phyloP scores from a whole-genome alignment of 53 echinoderm and acorn worm species.

The Apostichopus leukothele region DNA sequence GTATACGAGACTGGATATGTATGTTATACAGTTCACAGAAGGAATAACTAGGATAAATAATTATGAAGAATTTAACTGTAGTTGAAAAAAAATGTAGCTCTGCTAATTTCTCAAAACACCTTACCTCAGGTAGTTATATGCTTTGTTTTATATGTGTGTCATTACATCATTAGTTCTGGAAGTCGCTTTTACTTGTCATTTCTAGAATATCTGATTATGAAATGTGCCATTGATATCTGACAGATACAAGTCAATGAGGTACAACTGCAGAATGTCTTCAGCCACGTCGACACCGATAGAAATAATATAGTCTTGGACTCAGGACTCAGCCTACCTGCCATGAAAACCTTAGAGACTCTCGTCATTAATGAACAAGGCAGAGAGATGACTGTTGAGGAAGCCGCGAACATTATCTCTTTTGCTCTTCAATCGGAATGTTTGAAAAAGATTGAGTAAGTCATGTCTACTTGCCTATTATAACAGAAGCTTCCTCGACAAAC shows the following conservation, averaged over 20 bases:
- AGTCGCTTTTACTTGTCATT: too few species aligned
- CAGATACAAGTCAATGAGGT: slow-evolving; percentile 6
- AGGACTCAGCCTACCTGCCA: background rate
- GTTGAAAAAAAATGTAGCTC: too few species aligned
- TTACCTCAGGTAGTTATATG: too few species aligned
- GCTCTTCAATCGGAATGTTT: background rate
- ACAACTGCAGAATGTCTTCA: background rate
- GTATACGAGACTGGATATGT: too few species aligned
- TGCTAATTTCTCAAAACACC: too few species aligned
- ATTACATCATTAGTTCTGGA: too few species aligned
- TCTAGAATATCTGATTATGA: too few species aligned
- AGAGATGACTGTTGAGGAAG: background rate
- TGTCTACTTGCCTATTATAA: background rate
- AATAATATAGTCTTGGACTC: slow-evolving; percentile 18
- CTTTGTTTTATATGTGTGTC: too few species aligned
- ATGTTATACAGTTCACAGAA: too few species aligned
- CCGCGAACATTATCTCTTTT: background rate
- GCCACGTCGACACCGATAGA: background rate
- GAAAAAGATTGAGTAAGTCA: background rate
- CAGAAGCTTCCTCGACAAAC: too few species aligned
- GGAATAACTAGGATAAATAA: too few species aligned
- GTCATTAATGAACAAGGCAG: slow-evolving; percentile 5
- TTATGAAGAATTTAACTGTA: too few species aligned
- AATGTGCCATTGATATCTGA: background rate
- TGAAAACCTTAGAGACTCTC: background rate